A percentile compares a stretch with the other conserved stretches of the same genome.
phyloP scores from a whole-genome alignment of 2,888 invertebrate species.

The Apomyelois bistriatella region DNA sequence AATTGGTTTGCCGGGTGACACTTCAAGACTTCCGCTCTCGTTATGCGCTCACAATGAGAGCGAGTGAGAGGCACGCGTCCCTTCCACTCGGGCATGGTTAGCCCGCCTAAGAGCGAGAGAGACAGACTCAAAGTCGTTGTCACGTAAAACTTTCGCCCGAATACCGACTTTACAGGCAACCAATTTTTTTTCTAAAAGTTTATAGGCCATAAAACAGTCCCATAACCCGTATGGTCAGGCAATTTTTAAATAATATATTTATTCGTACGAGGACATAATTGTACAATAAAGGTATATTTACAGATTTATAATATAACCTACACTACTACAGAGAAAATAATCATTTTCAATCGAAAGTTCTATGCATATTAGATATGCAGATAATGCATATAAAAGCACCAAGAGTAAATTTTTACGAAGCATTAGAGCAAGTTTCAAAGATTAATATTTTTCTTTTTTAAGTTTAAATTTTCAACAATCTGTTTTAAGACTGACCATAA shows the following conservation, averaged over 20 bases:
- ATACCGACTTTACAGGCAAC: too few species aligned
- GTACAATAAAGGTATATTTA: slow-evolving; percentile 60
- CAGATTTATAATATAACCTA: slow-evolving; percentile 42
- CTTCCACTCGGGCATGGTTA: too few species aligned
- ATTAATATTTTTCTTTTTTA: slow-evolving; percentile 7
- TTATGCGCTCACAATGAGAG: too few species aligned
- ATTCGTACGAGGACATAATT: slow-evolving; percentile 38
- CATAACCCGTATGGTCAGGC: slow-evolving; percentile 38
- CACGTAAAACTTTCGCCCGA: too few species aligned
- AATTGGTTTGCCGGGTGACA: too few species aligned
- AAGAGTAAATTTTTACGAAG: slow-evolving; percentile 45
- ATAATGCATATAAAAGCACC: slow-evolving; percentile 60
- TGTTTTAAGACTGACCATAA: slow-evolving; percentile 17
- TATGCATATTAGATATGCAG: slow-evolving; percentile 58
- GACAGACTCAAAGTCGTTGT: too few species aligned
- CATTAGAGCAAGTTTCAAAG: slow-evolving; percentile 29
- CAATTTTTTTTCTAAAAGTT: slow-evolving; percentile 20
- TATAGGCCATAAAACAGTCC: slow-evolving; percentile 43
- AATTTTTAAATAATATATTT: slow-evolving; percentile 33
- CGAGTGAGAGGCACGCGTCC: too few species aligned
- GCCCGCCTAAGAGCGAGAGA: too few species aligned
- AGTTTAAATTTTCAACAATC: slow-evolving; percentile 21
- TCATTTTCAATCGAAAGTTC: slow-evolving; percentile 37
- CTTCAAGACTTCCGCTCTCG: too few species aligned
- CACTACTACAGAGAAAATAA: slow-evolving; percentile 42